Conservation (phyloP, 2,113 vertebrate genomes). For the Polypterus bichir region DNA sequence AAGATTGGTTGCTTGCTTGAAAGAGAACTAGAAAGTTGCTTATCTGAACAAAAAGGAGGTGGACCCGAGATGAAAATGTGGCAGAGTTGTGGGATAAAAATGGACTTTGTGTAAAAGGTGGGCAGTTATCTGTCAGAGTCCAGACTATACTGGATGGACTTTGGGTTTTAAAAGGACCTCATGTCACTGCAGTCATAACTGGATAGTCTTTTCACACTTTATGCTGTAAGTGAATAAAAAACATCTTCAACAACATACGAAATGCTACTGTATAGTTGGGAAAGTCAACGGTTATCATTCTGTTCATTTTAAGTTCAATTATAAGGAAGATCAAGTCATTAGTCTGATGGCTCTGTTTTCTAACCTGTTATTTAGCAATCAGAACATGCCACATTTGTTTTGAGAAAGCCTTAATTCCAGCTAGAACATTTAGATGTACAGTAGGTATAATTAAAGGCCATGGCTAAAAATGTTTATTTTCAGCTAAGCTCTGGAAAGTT, state of each 20-base stretch:
- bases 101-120: no score
- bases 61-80: no score
- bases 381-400: conserved; percentile 39
- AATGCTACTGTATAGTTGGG: conserved; percentile 28
- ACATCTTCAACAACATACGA: conserved; percentile 20
- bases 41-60: no score
- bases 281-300: conserved; percentile 43
- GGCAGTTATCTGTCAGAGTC: no score
- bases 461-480: conserved; percentile 41
- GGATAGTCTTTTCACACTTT: not conserved
- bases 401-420: conserved; percentile 47
- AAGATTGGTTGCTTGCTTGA: no score
- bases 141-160: no score
- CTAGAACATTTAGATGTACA: conserved; percentile 33
- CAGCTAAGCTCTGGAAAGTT: conserved; percentile 29
- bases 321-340: conserved; percentile 39
- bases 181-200: no score
- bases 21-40: no score
- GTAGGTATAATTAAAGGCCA: conserved; percentile 47
- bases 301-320: conserved; percentile 40
- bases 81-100: no score
- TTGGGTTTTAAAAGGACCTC: no score
- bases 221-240: conserved; percentile 36
- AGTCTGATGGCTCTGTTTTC: conserved; percentile 57
- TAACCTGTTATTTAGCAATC: conserved; percentile 61